Base-by-base conservation (phyloP, 2,888 invertebrate genomes). In the Folsomia manolachei region DNA sequence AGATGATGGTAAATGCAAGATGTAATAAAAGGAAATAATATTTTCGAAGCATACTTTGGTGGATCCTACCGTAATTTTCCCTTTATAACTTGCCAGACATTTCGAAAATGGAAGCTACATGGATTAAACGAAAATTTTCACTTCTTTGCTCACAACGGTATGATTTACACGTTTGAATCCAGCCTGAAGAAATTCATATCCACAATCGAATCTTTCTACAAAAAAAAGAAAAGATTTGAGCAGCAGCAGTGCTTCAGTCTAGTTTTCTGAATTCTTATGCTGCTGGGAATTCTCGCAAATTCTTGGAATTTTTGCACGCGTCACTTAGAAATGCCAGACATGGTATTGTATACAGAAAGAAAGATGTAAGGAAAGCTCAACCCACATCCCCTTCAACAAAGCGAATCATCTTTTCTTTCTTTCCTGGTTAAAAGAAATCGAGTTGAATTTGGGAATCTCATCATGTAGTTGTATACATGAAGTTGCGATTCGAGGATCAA, bases 271-370 rank as follows among this genome's bases (percentile, higher is more conserved):
- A 63, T 63, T 63, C 27, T n/a, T n/a, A 26, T 63, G 63, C 26
- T 25, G 23, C 26, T 63, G 56, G 74, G 70, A 69, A 74, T 74
- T 69, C 64, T 69, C 56, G 70, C 70, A 70, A 74, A 72, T 75
- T 71, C 74, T 70, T 24, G 52, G 69, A 62, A 74, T 72, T 72
- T 77, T 75, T 75, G 70, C 77, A 75, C 75, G 75, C 72, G 72
- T 68, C 64, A 65, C 71, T 69, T 52, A 66, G 63, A 69, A 71
- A 67, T 63, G 63, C 27, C 63, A 18, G 14, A 63, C 63, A 63
- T 63, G n/a, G 27, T 27, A 63, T 24, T 21, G 23, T 60, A 18
- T 23, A 11, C 18, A 9, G 51, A 18, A 9, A 51, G 51, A 51
- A 51, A 51, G 9, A 51, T 11, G 9, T 11, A 51, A 51, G 56